Evolutionary conservation across 2,888 invertebrate genomes (phyloP), one percentile per base, ranked within the genome.

Genomic region (Tubulanus polymorphus): DNA sequence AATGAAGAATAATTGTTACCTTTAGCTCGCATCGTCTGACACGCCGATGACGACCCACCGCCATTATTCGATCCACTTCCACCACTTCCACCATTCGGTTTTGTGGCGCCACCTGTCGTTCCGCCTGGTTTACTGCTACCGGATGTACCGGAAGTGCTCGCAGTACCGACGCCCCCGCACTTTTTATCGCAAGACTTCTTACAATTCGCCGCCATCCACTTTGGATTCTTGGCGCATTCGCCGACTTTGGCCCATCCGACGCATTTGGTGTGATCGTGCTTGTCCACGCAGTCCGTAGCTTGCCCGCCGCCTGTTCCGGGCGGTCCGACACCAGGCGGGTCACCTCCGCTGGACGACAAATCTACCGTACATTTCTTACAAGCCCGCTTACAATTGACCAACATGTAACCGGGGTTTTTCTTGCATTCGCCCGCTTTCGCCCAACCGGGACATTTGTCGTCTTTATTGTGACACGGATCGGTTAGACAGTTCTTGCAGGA

Each of bases 321-420:
- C n/a, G n/a, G n/a, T n/a, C n/a, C n/a, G n/a, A n/a, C n/a, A n/a
- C n/a, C n/a, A n/a, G n/a, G n/a, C n/a, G n/a, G n/a, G n/a, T n/a
- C n/a, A n/a, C n/a, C n/a, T n/a, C n/a, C n/a, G n/a, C n/a, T n/a
- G n/a, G n/a, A n/a, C n/a, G n/a, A n/a, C n/a, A n/a, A n/a, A n/a
- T n/a, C n/a, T n/a, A n/a, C n/a, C n/a, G n/a, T n/a, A n/a, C 63
- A 63, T 3, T 27, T 51, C 28, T 60, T 57, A 37, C 63, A 63
- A 2, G 63, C 62, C 26, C 49, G 54, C 51, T 53, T 59, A 47
- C 63, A 63, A 51, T 55, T 53, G 29, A 23, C n/a, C 29, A 37
- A 20, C 63, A 63, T 63, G 50, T 61, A 63, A 18, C 27, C 35
- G 1, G 63, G 62, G 50, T 63, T 63, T 35, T 55, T 54, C 1